These are phyloP conservation scores for Tragelaphus eurycerus DNA, from an alignment of 2,797 vertebrate genomes.

Conservation along the genomic window DNA sequence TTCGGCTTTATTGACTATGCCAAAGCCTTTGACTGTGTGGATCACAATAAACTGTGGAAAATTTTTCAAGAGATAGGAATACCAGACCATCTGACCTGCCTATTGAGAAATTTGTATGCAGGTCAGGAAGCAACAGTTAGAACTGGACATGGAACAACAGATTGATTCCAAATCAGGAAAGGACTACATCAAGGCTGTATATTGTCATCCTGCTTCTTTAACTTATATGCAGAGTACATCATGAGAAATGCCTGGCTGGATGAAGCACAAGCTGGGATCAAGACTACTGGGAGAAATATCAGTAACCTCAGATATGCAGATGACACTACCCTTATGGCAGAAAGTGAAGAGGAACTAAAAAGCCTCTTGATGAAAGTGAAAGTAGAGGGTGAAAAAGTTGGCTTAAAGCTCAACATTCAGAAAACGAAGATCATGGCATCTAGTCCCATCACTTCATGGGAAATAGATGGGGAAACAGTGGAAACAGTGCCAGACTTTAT, in stretches of 20 bases:
- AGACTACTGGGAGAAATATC: background rate
- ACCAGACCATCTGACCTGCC: background rate
- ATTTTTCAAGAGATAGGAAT: background rate
- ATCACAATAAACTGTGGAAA: background rate
- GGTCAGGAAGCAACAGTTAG: background rate
- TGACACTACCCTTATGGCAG: background rate
- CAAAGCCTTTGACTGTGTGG: background rate
- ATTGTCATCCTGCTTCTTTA: background rate
- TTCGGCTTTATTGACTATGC: background rate
- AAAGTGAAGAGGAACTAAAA: background rate
- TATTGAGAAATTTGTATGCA: background rate
- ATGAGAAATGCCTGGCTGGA: background rate
- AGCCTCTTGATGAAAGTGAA: background rate
- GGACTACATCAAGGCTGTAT: background rate
- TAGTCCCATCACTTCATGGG: background rate
- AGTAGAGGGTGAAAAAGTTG: background rate
- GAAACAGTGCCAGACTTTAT: background rate
- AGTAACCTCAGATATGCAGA: background rate
- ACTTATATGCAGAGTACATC: background rate
- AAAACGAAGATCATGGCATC: background rate
- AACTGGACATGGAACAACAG: background rate
- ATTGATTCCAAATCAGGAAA: fast-evolving
- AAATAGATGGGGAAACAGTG: background rate
- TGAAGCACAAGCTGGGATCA: fast-evolving
- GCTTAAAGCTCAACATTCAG: background rate